Evolutionary conservation across 2,113 vertebrate genomes (phyloP).

Genomic region (Hipposideros armiger): DNA sequence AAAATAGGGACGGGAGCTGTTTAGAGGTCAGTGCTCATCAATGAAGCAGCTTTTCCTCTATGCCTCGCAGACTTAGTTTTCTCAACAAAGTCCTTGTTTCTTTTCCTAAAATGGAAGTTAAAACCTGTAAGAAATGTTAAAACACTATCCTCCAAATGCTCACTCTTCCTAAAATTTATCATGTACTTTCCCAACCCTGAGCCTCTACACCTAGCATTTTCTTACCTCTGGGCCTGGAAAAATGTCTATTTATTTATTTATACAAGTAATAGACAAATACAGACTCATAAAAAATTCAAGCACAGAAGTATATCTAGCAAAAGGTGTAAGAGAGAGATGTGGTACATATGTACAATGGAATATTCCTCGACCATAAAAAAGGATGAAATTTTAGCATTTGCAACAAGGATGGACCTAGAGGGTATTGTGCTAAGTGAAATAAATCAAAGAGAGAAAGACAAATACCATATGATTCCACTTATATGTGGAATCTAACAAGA

Average conservation of each 20-base stretch:
- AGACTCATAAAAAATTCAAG: constrained; percentile 46
- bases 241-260: background rate
- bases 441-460: too few species aligned
- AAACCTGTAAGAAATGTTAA: background rate
- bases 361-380: too few species aligned
- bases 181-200: background rate
- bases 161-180: background rate
- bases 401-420: too few species aligned
- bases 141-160: background rate
- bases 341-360: too few species aligned
- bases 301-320: background rate
- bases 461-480: too few species aligned
- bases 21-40: background rate
- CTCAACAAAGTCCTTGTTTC: background rate
- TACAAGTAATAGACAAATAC: background rate
- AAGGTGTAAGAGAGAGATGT: background rate
- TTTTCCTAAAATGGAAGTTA: background rate
- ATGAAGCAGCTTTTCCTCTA: background rate
- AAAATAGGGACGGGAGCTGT: background rate
- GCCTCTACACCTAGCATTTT: background rate
- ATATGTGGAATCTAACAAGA: too few species aligned
- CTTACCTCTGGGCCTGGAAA: background rate
- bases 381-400: too few species aligned
- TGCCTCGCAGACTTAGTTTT: background rate
- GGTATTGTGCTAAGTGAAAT: too few species aligned